Conservation (phyloP, 2,113 vertebrate species). For the Mastomys coucha region DNA sequence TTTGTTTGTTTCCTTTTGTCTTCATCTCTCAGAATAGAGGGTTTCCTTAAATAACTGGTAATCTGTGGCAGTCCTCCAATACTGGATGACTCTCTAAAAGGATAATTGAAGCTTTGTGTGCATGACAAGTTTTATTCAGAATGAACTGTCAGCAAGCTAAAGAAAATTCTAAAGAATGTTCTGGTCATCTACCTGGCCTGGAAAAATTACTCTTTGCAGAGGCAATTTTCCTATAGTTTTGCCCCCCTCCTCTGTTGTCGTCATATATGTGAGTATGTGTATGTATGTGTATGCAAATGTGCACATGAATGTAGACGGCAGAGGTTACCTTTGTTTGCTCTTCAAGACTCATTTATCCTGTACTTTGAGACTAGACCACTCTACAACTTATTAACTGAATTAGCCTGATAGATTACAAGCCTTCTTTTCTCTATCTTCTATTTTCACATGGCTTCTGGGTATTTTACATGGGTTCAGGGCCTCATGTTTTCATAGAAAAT, state of each 20-base stretch:
- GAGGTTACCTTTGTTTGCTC: background rate
- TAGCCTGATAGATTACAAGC: background rate
- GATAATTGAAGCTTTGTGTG: constrained; percentile 40
- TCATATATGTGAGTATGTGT: background rate
- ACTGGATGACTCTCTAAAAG: background rate
- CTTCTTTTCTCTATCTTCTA: background rate
- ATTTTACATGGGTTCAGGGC: background rate
- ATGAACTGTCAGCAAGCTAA: constrained; percentile 11
- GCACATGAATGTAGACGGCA: background rate
- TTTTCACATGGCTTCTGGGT: background rate
- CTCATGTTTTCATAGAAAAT: background rate
- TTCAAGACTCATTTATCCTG: background rate
- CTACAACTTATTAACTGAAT: too few relatives aligned
- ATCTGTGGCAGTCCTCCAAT: constrained; percentile 15
- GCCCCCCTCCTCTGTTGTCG: background rate
- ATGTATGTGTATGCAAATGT: background rate
- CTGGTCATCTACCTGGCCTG: background rate
- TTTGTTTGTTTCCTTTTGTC: constrained; percentile 39
- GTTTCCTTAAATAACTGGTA: constrained; percentile 34
- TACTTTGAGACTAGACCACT: background rate
- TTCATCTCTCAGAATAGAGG: constrained; percentile 23
- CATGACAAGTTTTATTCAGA: constrained; percentile 10
- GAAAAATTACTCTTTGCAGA: background rate
- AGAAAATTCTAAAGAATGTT: background rate
- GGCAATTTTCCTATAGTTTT: background rate